Evolutionary conservation across 2,888 invertebrate species (phyloP), one percentile per base, ranked within the genome.

Genomic region (Chymomyza caudatula): DNA sequence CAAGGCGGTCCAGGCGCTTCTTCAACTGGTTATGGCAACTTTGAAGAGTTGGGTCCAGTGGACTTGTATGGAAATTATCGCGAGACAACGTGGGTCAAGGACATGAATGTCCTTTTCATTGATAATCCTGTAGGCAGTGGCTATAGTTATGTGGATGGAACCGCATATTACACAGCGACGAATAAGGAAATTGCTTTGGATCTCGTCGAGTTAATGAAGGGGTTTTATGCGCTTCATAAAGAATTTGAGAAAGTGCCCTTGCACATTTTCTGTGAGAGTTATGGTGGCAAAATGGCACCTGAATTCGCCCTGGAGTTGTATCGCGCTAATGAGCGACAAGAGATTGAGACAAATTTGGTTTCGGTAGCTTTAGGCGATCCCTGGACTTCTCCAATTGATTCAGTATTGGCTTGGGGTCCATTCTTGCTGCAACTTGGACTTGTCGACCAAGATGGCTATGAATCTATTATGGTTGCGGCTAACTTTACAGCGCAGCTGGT

Each of bases 91-190:
- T 96, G 96, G 96, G 95, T 95, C 79, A 91, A 91, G 76, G 92
- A 94, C 71, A 95, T 95, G 88, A 97, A 96, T 89, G 93, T 97
- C 0, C 90, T 97, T 13, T 97, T 96, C 88, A 93, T 97, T 60
- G 97, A 97, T 87, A 97, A 96, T 89, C 97, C 97, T 1, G 97
- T 97, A 0, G 97, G 97, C 11, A 92, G 94, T 5, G 97, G 97
- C 0, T 97, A 92, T 90, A 97, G 97, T 88, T 96, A 95, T 87
- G 95, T 94, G 0, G 94, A 95, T 11, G 88, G 91, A 5, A 73
- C 83, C 0, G 70, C 87, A 3, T 91, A 91, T 11, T 91, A 92
- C 15, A 91, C 94, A 0, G 92, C 87, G 6, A 92, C 91, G 37
- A 94, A 95, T 73, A 89, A 90, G 4, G 92, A 94, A 88, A 94